phyloP scores from a whole-genome alignment of 2,888 invertebrate genomes.

The Sicus ferrugineus region DNA sequence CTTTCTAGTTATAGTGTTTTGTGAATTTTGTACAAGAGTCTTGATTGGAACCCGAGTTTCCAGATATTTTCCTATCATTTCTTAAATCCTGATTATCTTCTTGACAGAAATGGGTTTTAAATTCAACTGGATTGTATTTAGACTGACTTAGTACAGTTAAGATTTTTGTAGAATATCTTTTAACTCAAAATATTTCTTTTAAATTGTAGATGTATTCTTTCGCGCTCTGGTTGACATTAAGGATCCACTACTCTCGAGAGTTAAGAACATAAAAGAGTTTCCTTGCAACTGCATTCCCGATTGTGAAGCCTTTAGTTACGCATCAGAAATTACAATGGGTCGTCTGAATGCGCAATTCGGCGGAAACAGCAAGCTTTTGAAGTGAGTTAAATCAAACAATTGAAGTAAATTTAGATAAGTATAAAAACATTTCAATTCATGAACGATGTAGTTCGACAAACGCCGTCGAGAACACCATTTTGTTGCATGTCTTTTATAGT shows the following conservation, averaged over 20 bases:
- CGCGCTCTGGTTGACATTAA: constrained; percentile 63
- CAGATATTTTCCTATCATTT: too few species aligned
- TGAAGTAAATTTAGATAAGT: not conserved
- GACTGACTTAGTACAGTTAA: not conserved
- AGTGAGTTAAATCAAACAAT: not conserved
- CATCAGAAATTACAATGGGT: constrained; percentile 72
- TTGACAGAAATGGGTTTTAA: not conserved
- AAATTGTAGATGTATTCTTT: constrained; percentile 46
- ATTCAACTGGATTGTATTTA: not conserved
- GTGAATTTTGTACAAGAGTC: too few species aligned
- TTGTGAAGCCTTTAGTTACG: constrained; percentile 71
- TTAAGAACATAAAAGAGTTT: constrained; percentile 47
- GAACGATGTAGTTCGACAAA: not conserved
- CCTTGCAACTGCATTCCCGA: constrained; percentile 70
- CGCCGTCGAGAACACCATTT: constrained; percentile 65
- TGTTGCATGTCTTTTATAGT: constrained; percentile 76
- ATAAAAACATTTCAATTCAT: not conserved
- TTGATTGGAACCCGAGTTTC: too few species aligned
- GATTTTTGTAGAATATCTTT: not conserved
- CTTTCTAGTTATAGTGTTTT: too few species aligned
- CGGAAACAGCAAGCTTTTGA: constrained; percentile 47
- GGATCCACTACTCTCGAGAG: constrained; percentile 49
- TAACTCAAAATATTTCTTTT: not conserved
- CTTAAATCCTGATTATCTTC: too few species aligned
- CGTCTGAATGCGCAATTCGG: constrained; percentile 65